Evolutionary conservation across 2,888 invertebrate species (phyloP).

Genomic region (Eudasyphora cyanicolor): DNA sequence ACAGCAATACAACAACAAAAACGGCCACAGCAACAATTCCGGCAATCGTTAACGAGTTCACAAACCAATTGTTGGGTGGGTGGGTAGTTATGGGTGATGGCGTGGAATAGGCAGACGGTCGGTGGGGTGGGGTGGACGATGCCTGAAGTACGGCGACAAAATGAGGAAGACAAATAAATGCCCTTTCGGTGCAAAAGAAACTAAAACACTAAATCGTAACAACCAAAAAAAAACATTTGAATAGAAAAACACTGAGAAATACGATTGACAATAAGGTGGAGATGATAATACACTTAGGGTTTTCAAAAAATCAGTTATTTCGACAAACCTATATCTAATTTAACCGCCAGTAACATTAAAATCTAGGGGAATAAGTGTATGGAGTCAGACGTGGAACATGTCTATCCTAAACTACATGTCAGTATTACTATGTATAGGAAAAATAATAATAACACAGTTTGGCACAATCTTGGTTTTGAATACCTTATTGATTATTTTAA

Average conservation of each 20-base stretch:
- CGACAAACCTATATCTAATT: no score
- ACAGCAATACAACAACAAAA: slow-evolving; percentile 38
- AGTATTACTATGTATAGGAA: no score
- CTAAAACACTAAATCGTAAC: neutral
- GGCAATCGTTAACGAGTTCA: slow-evolving; percentile 27
- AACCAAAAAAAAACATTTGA: neutral
- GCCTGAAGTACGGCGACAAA: slow-evolving; percentile 12
- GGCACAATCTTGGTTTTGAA: no score
- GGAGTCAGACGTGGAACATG: no score
- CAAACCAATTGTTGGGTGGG: slow-evolving; percentile 3
- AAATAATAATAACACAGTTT: no score
- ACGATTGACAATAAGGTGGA: no score
- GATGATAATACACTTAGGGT: no score
- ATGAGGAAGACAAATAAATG: slow-evolving; percentile 26
- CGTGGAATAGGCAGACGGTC: neutral
- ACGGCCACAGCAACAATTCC: neutral
- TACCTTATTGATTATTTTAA: no score
- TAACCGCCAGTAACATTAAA: no score
- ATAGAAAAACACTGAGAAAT: neutral
- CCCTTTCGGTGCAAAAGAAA: neutral
- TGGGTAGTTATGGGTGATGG: neutral
- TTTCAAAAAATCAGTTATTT: no score
- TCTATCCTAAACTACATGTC: no score
- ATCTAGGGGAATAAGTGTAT: no score
- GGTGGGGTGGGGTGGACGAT: neutral